Evolutionary conservation across 2,888 invertebrate genomes (phyloP).

Genomic region (Plagodis pulveraria): DNA sequence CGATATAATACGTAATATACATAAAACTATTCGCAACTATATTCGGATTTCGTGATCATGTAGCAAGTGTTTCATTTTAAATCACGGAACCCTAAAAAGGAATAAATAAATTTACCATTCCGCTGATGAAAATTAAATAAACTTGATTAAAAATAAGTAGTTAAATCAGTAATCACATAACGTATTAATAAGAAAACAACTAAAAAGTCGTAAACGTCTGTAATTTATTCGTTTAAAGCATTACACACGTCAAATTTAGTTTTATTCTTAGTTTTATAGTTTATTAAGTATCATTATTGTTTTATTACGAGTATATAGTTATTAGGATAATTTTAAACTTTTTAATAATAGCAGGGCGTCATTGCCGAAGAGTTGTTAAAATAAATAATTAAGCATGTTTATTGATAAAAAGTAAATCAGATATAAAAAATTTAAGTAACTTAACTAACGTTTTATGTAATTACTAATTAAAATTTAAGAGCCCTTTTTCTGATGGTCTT

Average conservation of each 20-base stretch:
- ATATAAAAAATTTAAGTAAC: too few relatives aligned
- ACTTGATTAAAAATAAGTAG: conserved; percentile 1
- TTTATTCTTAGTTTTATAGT: conserved; percentile 8
- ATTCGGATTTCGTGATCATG: neutral
- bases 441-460: too few relatives aligned
- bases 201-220: conserved; percentile 14
- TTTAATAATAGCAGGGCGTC: neutral
- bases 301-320: conserved; percentile 7
- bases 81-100: too few relatives aligned
- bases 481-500: too few relatives aligned
- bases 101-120: neutral
- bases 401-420: too few relatives aligned
- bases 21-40: too few relatives aligned
- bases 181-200: conserved; percentile 8
- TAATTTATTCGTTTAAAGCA: conserved; percentile 13
- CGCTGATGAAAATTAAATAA: conserved; percentile 4
- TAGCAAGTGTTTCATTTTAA: too few relatives aligned
- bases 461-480: too few relatives aligned
- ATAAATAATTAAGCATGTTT: too few relatives aligned
- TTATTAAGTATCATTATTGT: conserved; percentile 3
- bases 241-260: conserved; percentile 8
- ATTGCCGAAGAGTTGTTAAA: too few relatives aligned
- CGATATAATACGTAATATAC: neutral
- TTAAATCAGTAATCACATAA: conserved; percentile 7
- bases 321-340: neutral